phyloP scores from a whole-genome alignment of 2,888 invertebrate species.

The Panorpa germanica region DNA sequence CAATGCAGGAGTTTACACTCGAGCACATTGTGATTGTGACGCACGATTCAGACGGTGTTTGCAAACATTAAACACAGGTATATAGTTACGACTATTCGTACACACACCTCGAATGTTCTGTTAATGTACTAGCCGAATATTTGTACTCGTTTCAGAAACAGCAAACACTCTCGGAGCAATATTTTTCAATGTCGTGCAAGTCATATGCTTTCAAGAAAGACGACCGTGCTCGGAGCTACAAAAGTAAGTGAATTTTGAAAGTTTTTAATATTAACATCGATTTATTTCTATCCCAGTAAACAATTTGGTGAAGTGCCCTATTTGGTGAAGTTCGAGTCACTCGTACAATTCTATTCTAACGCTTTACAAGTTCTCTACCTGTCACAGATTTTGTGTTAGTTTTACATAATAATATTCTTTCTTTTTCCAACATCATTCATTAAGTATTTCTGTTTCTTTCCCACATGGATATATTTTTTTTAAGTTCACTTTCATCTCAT shows the following conservation, averaged over 20 bases:
- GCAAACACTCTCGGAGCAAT: constrained; percentile 51
- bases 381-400: too few relatives aligned
- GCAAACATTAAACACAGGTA: constrained; percentile 36
- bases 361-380: too few relatives aligned
- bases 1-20: constrained; percentile 46
- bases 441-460: too few relatives aligned
- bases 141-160: constrained; percentile 25
- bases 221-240: constrained; percentile 42
- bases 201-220: constrained; percentile 48
- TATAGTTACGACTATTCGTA: neutral
- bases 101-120: neutral
- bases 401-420: too few relatives aligned
- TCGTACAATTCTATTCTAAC: too few relatives aligned
- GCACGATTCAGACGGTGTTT: constrained; percentile 48
- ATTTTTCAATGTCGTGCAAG: constrained; percentile 55
- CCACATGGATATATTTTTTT: too few relatives aligned
- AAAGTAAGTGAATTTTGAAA: constrained; percentile 25
- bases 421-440: too few relatives aligned
- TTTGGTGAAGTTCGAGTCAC: too few relatives aligned
- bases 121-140: constrained; percentile 1
- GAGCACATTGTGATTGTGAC: constrained; percentile 60
- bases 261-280: constrained; percentile 2
- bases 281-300: too few relatives aligned
- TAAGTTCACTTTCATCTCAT: too few relatives aligned
- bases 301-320: too few relatives aligned